Base-by-base conservation (phyloP, 2,797 vertebrate genomes). In the Leptoclinus maculatus region DNA sequence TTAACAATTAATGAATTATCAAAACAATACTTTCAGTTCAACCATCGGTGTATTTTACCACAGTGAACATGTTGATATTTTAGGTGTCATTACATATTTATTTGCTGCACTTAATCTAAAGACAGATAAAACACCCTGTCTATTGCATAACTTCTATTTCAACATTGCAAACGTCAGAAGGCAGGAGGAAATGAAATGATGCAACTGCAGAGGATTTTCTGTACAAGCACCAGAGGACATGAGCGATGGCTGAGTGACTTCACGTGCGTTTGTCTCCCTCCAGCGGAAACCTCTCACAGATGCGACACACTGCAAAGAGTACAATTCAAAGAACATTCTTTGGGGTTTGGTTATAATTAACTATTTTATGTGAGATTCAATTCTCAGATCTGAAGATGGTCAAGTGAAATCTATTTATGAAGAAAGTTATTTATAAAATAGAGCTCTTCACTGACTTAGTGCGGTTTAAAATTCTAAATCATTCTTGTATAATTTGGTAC, bases 241-340 rank as follows among this genome's bases (percentile, higher is more conserved):
- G 51, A 41, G 29, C 36, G 29, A 49, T 4, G 21, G 1, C 0
- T 0, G n/a, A 34, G 38, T 11, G 10, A 27, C 23, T 12, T 27
- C 17, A 19, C 4, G 5, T 53, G 49, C 29, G 5, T 66, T 23
- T 74, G 87, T 79, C 86, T 82, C 94, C 91, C 88, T 78, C 94
- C 91, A 67, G 76, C 88, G 94, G 87, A 70, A 1, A 4, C 2
- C 41, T 72, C 11, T 16, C 19, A 4, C 27, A 66, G 1, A 34
- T 67, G 54, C 65, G 68, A 17, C 23, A n/a, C 62, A 62, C 29
- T 10, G 25, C 7, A 2, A 7, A 16, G 16, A 38, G 62, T 25
- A 13, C 3, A 32, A 43, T 14, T 25, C n/a, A 58, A 4, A 64
- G 17, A 23, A 4, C 1, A 17, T 6, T 29, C 25, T 23, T 23